A percentile compares a stretch with the other conserved stretches of the same genome.
phyloP scores from a whole-genome alignment of 2,113 vertebrate species.

The Megaleporinus macrocephalus region DNA sequence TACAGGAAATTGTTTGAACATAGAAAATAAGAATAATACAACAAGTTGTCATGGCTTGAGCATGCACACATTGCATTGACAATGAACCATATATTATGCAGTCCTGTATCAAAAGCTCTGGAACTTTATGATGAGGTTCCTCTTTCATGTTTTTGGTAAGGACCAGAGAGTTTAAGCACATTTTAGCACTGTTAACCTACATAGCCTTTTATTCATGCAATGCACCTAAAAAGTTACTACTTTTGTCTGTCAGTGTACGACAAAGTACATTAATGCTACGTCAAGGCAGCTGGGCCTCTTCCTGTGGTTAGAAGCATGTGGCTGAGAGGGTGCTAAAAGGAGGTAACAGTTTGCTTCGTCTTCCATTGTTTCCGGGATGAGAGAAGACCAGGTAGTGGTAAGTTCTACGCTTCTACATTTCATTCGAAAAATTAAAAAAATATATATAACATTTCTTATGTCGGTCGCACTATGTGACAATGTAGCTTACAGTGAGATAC shows the following conservation, averaged over 20 bases:
- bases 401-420: slow-evolving; percentile 15
- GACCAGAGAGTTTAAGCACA: neutral
- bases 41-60: no score
- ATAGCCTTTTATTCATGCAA: slow-evolving; percentile 15
- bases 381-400: slow-evolving; percentile 38
- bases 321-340: slow-evolving; percentile 71
- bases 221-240: slow-evolving; percentile 68
- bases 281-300: slow-evolving; percentile 63
- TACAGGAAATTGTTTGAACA: no score
- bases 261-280: slow-evolving; percentile 40
- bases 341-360: slow-evolving; percentile 70
- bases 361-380: slow-evolving; percentile 68
- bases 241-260: slow-evolving; percentile 29
- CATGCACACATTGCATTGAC: no score
- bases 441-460: neutral
- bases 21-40: no score
- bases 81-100: no score
- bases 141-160: no score
- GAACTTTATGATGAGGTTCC: no score
- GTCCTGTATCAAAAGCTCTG: no score
- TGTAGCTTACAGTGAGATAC: neutral
- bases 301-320: slow-evolving; percentile 77
- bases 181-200: slow-evolving; percentile 20
- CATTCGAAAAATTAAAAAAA: neutral
- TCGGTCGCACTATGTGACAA: neutral